phyloP scores from a whole-genome alignment of 1,140 invertebrate species.

The Tetraneura akinire region DNA sequence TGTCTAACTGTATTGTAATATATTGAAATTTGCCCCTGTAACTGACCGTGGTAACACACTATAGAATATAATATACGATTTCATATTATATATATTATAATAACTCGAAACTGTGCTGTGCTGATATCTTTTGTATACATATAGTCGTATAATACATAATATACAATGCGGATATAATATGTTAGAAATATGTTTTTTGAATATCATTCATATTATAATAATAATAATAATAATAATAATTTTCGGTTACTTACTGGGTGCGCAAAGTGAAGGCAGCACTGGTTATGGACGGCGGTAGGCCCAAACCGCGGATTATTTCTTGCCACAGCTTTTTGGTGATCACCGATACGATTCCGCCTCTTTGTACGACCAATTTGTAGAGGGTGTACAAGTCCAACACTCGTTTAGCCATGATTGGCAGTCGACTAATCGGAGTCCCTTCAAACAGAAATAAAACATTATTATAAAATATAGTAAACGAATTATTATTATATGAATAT shows the following conservation, averaged over 20 bases:
- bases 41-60: too few species aligned
- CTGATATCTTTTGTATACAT: too few species aligned
- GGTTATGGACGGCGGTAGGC: slow-evolving; percentile 97
- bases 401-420: slow-evolving; percentile 99
- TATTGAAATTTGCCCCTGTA: too few species aligned
- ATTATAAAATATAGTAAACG: too few species aligned
- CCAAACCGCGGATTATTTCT: slow-evolving; percentile 99
- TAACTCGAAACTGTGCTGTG: too few species aligned
- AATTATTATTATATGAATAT: not conserved
- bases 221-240: too few species aligned
- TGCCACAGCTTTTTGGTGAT: slow-evolving; percentile 99
- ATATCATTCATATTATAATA: too few species aligned
- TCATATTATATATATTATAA: too few species aligned
- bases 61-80: too few species aligned
- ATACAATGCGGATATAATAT: not conserved
- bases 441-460: slow-evolving; percentile 53
- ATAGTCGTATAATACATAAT: too few species aligned
- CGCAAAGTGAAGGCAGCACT: slow-evolving; percentile 98
- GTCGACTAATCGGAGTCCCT: slow-evolving; percentile 97
- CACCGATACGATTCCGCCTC: slow-evolving; percentile 98
- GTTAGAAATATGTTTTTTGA: not conserved
- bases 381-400: slow-evolving; percentile 97
- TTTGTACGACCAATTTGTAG: slow-evolving; percentile 96
- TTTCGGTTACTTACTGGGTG: slow-evolving; percentile 83
- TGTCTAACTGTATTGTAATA: too few species aligned